phyloP scores from a whole-genome alignment of 2,888 invertebrate genomes.

The Cheilosia variabilis region DNA sequence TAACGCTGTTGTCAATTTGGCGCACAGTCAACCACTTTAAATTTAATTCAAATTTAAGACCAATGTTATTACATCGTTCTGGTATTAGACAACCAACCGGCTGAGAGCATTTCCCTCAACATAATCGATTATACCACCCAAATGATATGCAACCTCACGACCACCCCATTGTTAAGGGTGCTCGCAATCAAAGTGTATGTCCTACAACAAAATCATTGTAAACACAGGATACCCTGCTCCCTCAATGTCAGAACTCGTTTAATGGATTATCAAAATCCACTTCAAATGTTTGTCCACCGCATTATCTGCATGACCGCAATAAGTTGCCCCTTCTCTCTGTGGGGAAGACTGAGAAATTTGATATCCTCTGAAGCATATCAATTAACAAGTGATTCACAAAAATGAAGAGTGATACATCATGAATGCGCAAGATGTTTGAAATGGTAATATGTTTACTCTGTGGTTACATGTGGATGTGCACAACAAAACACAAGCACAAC shows the following conservation, averaged over 20 bases:
- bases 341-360: constrained; percentile 46
- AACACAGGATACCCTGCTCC: constrained; percentile 55
- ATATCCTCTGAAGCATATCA: constrained; percentile 55
- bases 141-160: constrained; percentile 1
- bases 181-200: constrained; percentile 75
- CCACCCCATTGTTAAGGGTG: constrained; percentile 50
- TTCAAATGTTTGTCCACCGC: constrained; percentile 79
- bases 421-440: constrained; percentile 52
- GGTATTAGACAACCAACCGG: background rate
- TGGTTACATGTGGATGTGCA: background rate
- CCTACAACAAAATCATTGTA: constrained; percentile 53
- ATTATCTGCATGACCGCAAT: constrained; percentile 57
- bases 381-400: constrained; percentile 71
- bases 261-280: constrained; percentile 82
- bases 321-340: constrained; percentile 17
- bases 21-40: no score
- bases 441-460: background rate
- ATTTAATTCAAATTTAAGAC: no score
- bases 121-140: constrained; percentile 37
- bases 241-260: constrained; percentile 78
- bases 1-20: no score
- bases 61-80: no score
- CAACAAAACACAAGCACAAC: background rate
- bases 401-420: constrained; percentile 66
- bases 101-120: constrained; percentile 18